A percentile compares a stretch with the other conserved stretches of the same genome.
Conservation (phyloP, 2,888 invertebrate species). For the Oscheius sp. region DNA sequence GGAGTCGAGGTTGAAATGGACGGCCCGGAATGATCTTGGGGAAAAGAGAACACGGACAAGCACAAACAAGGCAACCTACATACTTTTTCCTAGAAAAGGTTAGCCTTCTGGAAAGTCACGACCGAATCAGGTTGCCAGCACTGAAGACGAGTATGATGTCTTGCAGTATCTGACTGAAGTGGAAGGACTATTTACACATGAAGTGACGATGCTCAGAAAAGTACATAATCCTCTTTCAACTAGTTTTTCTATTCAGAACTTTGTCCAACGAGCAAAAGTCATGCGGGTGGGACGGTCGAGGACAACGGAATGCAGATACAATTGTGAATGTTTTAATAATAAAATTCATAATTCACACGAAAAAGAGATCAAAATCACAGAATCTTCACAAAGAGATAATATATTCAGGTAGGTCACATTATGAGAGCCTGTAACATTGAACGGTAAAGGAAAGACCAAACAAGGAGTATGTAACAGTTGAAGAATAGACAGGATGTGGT, state of each 20-base stretch:
- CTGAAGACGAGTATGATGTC: slow-evolving; percentile 25
- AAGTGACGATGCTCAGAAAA: slow-evolving; percentile 26
- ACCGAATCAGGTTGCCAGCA: background rate
- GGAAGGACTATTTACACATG: slow-evolving; percentile 5
- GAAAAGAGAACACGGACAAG: slow-evolving; percentile 15
- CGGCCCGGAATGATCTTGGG: slow-evolving; percentile 16
- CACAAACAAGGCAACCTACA: background rate
- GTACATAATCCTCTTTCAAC: background rate
- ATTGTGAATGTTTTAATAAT: background rate
- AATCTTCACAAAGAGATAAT: no score
- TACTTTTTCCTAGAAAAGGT: slow-evolving; percentile 26
- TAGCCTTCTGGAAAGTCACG: background rate
- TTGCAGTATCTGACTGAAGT: slow-evolving; percentile 20
- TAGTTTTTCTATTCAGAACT: slow-evolving; percentile 8
- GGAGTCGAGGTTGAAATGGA: slow-evolving; percentile 67
- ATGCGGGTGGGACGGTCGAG: slow-evolving; percentile 12
- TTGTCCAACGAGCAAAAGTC: slow-evolving; percentile 12
- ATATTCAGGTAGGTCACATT: no score
- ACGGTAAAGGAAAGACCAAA: no score
- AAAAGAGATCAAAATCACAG: no score
- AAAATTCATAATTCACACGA: no score
- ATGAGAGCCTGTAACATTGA: no score
- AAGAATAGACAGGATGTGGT: no score
- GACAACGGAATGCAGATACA: slow-evolving; percentile 16
- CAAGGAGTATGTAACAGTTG: no score